Base-by-base conservation (phyloP, 1,140 invertebrate genomes). In the Whitmania pigra region DNA sequence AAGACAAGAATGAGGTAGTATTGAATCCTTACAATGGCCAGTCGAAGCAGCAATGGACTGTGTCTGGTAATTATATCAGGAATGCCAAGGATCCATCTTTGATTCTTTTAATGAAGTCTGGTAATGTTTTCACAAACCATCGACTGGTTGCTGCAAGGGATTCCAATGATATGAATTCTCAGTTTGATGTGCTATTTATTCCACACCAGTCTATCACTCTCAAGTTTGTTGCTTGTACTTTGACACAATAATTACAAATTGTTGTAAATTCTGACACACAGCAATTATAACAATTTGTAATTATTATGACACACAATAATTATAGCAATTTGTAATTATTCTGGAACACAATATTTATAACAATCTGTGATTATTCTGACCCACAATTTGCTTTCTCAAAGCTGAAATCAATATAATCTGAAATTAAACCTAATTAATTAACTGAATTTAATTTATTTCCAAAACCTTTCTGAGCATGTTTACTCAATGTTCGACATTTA, bases 1-100 rank as follows among this genome's bases (percentile, higher is more conserved):
- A 22, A 63, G 57, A 63, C 57, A 63, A 63, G 57, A 63, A 25
- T 11, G 57, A 63, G 57, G 57, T 63, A 2, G 29, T 63, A n/a
- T 25, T 63, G 57, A 63, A 63, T 13, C 57, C 67, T 15, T 49
- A 69, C 67, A 25, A 69, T 31, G n/a, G n/a, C 9, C n/a, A 6
- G 11, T 40, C 43, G 11, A 40, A 11, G 9, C 67, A 69, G 31
- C 29, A 69, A 40, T 49, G 67, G 67, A 22, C 40, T 22, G 67
- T 69, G 31, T 7, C 67, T 31, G 36, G 67, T 13, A 40, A 36
- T 22, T 40, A 31, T 27, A 22, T 31, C n/a, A 69, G 67, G 29
- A 69, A 69, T 40, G 67, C 22, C 20, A 25, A 18, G n/a, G 22
- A 40, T 27, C 67, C 43, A 69, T 22, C n/a, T 25, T 69, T 22